Base-by-base conservation (phyloP, 2,888 invertebrate species). In the Leucoptera coffeella region DNA sequence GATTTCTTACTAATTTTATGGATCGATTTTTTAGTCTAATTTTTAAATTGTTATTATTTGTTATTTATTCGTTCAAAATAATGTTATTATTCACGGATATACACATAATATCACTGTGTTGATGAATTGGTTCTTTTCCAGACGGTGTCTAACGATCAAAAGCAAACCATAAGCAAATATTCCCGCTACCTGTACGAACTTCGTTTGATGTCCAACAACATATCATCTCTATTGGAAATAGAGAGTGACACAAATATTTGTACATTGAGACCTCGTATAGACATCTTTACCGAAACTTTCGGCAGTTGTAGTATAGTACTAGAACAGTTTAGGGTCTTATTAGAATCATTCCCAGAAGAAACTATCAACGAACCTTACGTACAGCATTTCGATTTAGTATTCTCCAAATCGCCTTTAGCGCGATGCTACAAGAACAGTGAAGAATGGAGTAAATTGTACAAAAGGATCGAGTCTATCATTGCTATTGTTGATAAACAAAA, bases 251-350 rank as follows among this genome's bases (percentile, higher is more conserved):
- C 42, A 2, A 57, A 60, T 27, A 50, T 72, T 30, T 38, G 39
- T 1, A 53, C 51, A 17, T 30, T 73, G n/a, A 41, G 46, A 14
- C 39, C 48, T 8, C 60, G 55, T 39, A 39, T 72, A 2, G 41
- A 57, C 4, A 46, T 54, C 7, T 44, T 80, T 1, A 62, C 52
- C 20, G 56, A 72, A 25, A 51, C 75, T 27, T 55, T 77, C 30
- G 65, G 72, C 2, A 65, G 73, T 28, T 43, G 65, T 5, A 50
- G 64, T 20, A 60, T 77, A 29, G 60, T 78, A 7, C 52, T 86
- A 13, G 78, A 81, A 35, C 89, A 91, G 43, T 78, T 83, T 38
- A 54, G 65, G 29, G 49, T 85, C 2, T 55, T 88, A 12, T 45
- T 90, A 1, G 73, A 80, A 39, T 77, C 64, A 1, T 50, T 53